Base-by-base conservation (phyloP, 2,113 vertebrate genomes). In the Dipodomys merriami region DNA sequence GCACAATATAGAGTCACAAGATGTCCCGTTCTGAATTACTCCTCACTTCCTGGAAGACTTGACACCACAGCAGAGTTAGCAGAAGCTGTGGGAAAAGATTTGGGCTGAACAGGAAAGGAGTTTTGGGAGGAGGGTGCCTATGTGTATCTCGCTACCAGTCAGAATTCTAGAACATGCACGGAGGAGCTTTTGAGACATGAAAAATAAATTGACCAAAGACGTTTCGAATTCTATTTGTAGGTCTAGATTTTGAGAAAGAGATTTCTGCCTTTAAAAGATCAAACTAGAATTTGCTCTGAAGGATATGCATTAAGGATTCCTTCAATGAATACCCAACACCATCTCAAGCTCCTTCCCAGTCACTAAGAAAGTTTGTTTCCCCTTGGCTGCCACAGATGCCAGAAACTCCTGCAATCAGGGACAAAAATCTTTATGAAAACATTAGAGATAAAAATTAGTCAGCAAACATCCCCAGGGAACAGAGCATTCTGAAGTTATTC, bases 41-140 rank as follows among this genome's bases (percentile, higher is more conserved):
- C 91, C 87, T 93, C 62, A 23, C 88, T 96, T 95, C 90, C 87
- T 94, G 78, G 83, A 92, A 89, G 76, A 80, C 57, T 91, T 1
- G 18, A 91, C 76, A 93, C 92, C 83, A 88, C 93, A 94, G 83
- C 22, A 65, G 90, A 91, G 81, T 67, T 94, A 93, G 89, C 96
- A 91, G 87, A 87, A 30, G 35, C n/a, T 22, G 33, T 46, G 67
- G 81, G 76, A 92, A 86, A 64, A 72, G 86, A 69, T 69, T 76
- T 92, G 10, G 71, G 91, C 77, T 29, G 39, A 60, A 44, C 25
- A 22, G 44, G 68, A 83, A 84, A 49, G 9, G 13, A 1, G 15
- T 22, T 57, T 25, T 16, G 23, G 6, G 25, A 22, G 46, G 80
- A 65, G 20, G 73, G 7, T 15, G 2, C 57, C 64, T 65, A 22